These are phyloP conservation scores for Rhineura floridana DNA, from an alignment of 2,113 vertebrate species.

Conservation along the genomic window DNA sequence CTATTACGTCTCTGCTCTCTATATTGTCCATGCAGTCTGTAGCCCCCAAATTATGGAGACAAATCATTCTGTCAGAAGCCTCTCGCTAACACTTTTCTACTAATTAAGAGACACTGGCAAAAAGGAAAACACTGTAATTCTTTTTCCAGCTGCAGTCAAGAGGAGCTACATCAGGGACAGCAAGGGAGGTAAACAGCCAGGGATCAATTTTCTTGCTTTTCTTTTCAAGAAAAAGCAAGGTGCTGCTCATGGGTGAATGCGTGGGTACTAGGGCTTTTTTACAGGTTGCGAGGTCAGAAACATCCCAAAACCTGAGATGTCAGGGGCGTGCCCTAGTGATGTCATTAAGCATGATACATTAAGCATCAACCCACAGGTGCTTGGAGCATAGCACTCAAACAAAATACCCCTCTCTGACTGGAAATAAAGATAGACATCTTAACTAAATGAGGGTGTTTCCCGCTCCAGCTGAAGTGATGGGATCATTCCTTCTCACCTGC, in stretches of 20 bases:
- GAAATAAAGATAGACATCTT: too few species aligned
- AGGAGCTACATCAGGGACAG: background rate
- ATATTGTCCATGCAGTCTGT: background rate
- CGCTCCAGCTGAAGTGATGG: too few species aligned
- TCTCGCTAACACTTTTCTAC: background rate
- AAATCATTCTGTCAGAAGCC: background rate
- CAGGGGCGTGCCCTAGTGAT: too few species aligned
- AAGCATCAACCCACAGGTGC: too few species aligned
- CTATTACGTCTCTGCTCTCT: background rate
- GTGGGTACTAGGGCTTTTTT: too few species aligned
- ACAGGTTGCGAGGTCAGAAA: too few species aligned
- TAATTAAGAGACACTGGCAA: conserved; percentile 1
- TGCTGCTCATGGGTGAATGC: background rate
- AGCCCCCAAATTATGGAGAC: conserved; percentile 10
- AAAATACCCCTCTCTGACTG: too few species aligned
- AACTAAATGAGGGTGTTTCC: too few species aligned
- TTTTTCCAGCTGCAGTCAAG: background rate
- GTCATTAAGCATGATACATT: too few species aligned
- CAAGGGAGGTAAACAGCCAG: background rate
- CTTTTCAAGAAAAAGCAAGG: background rate
- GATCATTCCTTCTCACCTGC: too few species aligned
- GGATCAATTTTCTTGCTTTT: background rate
- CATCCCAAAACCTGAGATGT: too few species aligned
- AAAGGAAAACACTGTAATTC: background rate
- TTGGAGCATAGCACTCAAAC: too few species aligned